Percentiles rank a stretch among this genome's conserved stretches.
These are phyloP conservation scores for Pygmarrhopalites habei DNA, from an alignment of 1,140 invertebrate genomes.

Conservation along the genomic window DNA sequence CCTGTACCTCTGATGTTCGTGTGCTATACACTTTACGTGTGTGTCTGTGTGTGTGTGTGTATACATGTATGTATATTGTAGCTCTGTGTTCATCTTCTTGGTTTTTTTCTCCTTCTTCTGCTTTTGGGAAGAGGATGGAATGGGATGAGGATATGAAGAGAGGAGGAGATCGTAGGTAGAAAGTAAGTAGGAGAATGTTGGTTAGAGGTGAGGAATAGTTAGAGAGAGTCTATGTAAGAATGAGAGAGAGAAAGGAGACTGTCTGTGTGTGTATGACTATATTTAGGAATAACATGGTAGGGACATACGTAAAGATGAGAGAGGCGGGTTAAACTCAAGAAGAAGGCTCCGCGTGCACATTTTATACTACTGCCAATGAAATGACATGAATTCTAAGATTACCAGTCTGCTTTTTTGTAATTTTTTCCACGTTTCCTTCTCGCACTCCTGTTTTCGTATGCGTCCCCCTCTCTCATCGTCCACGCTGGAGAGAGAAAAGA, in stretches of 20 bases:
- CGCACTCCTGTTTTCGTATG: constrained; percentile 24
- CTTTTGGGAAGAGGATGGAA: too few relatives aligned
- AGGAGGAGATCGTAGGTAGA: constrained; percentile 3
- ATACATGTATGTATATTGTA: neutral
- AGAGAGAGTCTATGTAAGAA: constrained; percentile 1
- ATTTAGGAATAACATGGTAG: neutral
- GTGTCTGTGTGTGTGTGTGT: neutral
- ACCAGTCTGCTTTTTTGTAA: constrained; percentile 36
- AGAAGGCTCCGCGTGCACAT: constrained; percentile 22
- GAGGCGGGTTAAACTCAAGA: constrained; percentile 3
- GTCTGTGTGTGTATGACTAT: neutral
- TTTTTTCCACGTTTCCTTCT: constrained; percentile 38
- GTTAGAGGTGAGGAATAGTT: neutral
- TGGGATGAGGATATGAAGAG: too few relatives aligned
- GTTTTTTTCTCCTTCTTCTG: too few relatives aligned
- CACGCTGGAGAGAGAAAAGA: constrained; percentile 20
- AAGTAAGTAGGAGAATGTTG: constrained; percentile 5
- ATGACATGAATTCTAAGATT: constrained; percentile 41
- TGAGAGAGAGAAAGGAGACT: neutral
- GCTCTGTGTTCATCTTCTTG: neutral
- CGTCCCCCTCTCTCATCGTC: constrained; percentile 25
- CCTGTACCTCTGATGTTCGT: too few relatives aligned
- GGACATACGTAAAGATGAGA: neutral
- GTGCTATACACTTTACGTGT: neutral
- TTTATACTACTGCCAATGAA: constrained; percentile 36